Percentiles rank a stretch among this genome's conserved stretches.
phyloP scores from a whole-genome alignment of 2,113 vertebrate species.

The Theristicus caerulescens region DNA sequence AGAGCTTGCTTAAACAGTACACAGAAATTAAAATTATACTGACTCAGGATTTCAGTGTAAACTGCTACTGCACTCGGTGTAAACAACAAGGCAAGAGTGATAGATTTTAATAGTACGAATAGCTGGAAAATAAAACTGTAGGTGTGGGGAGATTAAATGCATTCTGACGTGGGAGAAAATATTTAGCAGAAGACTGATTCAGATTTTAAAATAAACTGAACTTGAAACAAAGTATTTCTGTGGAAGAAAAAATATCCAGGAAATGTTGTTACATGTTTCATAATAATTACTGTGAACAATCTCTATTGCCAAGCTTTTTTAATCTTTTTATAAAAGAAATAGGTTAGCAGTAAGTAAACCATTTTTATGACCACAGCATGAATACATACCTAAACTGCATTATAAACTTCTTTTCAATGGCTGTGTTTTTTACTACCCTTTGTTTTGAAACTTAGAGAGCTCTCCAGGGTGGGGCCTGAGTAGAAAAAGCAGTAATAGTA shows the following conservation, averaged over 20 bases:
- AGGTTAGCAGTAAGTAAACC: conserved; percentile 43
- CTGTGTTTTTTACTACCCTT: conserved; percentile 10
- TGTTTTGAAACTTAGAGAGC: conserved; percentile 4
- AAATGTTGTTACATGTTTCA: conserved; percentile 1
- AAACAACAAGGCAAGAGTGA: not conserved
- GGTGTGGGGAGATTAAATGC: not conserved
- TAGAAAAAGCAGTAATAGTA: not conserved
- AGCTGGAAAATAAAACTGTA: not conserved
- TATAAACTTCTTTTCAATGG: conserved; percentile 20
- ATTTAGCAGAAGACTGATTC: not conserved
- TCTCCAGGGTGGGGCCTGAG: not conserved
- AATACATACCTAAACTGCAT: not conserved
- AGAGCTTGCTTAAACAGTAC: not conserved
- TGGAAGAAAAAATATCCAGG: not conserved
- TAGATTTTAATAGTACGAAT: not conserved
- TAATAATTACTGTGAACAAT: conserved; percentile 5
- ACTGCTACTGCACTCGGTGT: not conserved
- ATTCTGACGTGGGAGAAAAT: not conserved
- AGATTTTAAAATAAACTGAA: not conserved
- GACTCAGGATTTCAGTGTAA: not conserved
- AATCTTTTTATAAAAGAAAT: conserved; percentile 52
- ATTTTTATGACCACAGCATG: conserved; percentile 45
- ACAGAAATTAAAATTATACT: conserved; percentile 10
- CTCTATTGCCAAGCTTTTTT: conserved; percentile 12
- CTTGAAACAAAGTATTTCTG: not conserved